Percentiles rank a stretch among this genome's conserved stretches.
Evolutionary conservation across 37 sponge, comb jelly and placozoan species (phyloP).

Genomic region (Cladorhizidae sp.): DNA sequence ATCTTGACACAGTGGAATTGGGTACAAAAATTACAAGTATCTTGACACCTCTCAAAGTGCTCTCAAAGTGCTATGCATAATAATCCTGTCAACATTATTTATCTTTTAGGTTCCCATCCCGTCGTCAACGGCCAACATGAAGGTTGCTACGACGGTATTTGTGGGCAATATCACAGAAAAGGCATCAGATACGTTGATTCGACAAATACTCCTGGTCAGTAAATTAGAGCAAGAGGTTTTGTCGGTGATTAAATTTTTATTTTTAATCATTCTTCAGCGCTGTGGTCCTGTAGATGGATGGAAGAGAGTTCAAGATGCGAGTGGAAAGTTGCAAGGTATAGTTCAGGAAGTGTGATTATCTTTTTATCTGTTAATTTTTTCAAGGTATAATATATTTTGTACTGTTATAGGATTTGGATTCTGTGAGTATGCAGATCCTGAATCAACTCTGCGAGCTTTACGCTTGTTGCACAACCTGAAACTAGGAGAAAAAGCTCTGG

Average conservation of each 20-base stretch:
- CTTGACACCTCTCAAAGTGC: too few species aligned
- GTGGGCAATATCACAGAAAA: conserved; percentile 96
- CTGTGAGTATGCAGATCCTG: conserved; percentile 95
- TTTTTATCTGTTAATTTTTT: too few species aligned
- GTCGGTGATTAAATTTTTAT: conserved; percentile 3
- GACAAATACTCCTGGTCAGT: conserved; percentile 91
- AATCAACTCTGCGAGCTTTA: conserved; percentile 92
- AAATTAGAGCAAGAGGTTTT: neutral
- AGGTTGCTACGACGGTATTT: conserved; percentile 91
- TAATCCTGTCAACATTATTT: neutral
- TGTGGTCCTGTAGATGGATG: conserved; percentile 94
- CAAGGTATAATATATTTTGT: neutral
- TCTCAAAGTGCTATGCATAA: too few species aligned
- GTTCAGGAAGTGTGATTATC: neutral
- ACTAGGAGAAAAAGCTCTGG: conserved; percentile 83
- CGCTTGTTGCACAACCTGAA: conserved; percentile 74
- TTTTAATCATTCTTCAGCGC: conserved; percentile 47
- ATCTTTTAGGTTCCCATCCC: conserved; percentile 43
- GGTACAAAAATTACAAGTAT: too few species aligned
- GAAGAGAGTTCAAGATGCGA: conserved; percentile 97
- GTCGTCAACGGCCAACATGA: conserved; percentile 59
- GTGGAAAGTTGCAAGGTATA: conserved; percentile 93
- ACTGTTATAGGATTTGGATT: conserved; percentile 90
- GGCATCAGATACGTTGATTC: conserved; percentile 86
- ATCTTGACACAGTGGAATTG: neutral